Evolutionary conservation across 2,797 vertebrate species (phyloP).

Genomic region (Phalanger gymnotis): DNA sequence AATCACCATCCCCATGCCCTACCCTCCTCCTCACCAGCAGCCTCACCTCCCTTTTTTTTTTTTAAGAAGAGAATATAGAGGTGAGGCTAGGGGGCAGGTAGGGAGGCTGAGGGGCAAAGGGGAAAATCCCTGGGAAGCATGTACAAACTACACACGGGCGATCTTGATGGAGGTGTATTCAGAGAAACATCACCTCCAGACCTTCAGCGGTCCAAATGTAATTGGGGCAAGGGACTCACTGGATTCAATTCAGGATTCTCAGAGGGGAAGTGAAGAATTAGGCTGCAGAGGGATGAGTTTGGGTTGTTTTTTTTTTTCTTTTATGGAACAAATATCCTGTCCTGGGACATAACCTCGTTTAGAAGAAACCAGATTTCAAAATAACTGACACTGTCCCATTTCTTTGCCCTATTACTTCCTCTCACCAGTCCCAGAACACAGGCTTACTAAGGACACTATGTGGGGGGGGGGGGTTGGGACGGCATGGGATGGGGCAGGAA

Average conservation of each 20-base stretch:
- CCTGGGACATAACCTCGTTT: neutral
- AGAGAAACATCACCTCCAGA: neutral
- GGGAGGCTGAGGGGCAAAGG: neutral
- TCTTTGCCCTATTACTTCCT: neutral
- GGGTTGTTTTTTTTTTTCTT: neutral
- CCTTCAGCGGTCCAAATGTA: neutral
- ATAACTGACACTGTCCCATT: neutral
- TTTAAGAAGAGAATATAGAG: neutral
- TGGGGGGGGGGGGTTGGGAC: neutral
- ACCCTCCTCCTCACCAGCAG: neutral
- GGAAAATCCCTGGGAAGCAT: neutral
- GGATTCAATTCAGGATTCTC: neutral
- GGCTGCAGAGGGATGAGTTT: neutral
- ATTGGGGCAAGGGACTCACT: neutral
- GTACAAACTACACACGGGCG: neutral
- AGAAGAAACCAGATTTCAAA: neutral
- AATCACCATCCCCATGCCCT: neutral
- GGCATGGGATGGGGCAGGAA: neutral
- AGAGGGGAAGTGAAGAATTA: neutral
- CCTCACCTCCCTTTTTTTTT: neutral
- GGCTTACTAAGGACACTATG: neutral
- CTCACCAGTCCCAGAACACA: neutral
- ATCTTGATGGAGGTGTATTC: neutral
- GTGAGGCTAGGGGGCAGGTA: neutral
- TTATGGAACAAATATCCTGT: neutral